Evolutionary conservation across 2,797 vertebrate genomes (phyloP), one percentile per base, ranked within the genome.

Genomic region (Ataeniobius toweri): DNA sequence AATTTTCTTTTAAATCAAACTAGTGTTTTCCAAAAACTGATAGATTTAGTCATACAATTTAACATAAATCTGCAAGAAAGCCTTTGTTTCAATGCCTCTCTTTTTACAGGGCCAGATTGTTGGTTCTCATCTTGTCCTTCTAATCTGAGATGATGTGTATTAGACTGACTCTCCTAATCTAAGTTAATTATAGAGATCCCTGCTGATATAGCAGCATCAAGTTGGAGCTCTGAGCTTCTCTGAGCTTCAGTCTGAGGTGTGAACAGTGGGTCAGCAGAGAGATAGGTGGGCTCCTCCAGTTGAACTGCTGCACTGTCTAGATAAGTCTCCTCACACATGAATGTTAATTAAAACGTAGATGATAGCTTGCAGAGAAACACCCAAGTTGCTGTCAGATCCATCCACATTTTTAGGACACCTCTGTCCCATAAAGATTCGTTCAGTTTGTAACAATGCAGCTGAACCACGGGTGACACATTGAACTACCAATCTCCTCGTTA

Each of bases 101-200:
- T 7, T 46, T 10, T 7, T 46, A 7, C 44, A 53, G 51, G 53
- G 22, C 53, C 53, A 10, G 63, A 12, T 41, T 7, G 31, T 65
- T 65, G 26, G 58, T 5, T 28, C n/a, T 59, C 5, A 22, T 81
- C 79, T 53, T 24, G 50, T 81, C 71, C 2, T 18, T 18, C 71
- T 88, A 86, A 88, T 90, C 87, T 83, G 70, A 61, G 18, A 39
- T 65, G 16, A 39, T 74, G 70, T 48, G 50, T 48, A 53, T 80
- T 82, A 61, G 10, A 48, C 58, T 75, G 56, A 79, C 41, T n/a
- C 41, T 79, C 20, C 69, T 92, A 89, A 91, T 92, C 92, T 74
- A 77, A 1, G 5, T 83, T 90, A 86, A 86, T 82, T 69, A 86
- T 84, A 87, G 82, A 71, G 39, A 63, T 76, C 78, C 72, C 48